Evolutionary conservation across 2,113 vertebrate species (phyloP), one percentile per base, ranked within the genome.

Genomic region (Passerina amoena): DNA sequence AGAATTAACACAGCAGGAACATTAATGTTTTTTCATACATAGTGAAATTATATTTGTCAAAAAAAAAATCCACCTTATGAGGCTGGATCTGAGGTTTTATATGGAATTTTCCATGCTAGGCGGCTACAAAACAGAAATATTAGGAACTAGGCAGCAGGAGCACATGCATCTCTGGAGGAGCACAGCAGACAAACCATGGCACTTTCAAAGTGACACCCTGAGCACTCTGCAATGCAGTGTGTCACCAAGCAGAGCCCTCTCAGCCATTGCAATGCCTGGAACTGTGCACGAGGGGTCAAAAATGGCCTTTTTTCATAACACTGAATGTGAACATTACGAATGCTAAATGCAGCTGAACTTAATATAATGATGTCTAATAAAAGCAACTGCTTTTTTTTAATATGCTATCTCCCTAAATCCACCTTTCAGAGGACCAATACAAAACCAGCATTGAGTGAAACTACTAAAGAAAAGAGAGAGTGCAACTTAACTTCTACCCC

Each of bases 31-130:
- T 28, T 92, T 68, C 53, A 27, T 69, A 71, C 1, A 3, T 10
- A 91, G 75, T 31, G n/a, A 96, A 94, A 95, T 91, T 84, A 86
- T 90, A 78, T 5, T 42, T 84, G 17, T 14, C 12, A 94, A 94
- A 87, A 30, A 53, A 54, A 54, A 54, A 20, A 30, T 33, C 50
- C 37, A 84, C 35, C 64, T 87, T 66, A 30, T 45, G 79, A 79
- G 40, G 19, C 51, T 30, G 31, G 54, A 64, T 66, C 64, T 93
- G 77, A 86, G 63, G 44, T 88, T 94, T 94, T 71, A 84, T 6
- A 71, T 42, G 59, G 37, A 91, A 91, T 86, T 91, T 96, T 87
- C 59, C 68, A 90, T 44, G 31, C 76, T 80, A 71, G 45, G 57
- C 40, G 82, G 71, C 79, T 68, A 87, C 65, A 42, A 64, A 90